phyloP scores from a whole-genome alignment of 2,888 invertebrate species.

The Polylopha cassiicola region DNA sequence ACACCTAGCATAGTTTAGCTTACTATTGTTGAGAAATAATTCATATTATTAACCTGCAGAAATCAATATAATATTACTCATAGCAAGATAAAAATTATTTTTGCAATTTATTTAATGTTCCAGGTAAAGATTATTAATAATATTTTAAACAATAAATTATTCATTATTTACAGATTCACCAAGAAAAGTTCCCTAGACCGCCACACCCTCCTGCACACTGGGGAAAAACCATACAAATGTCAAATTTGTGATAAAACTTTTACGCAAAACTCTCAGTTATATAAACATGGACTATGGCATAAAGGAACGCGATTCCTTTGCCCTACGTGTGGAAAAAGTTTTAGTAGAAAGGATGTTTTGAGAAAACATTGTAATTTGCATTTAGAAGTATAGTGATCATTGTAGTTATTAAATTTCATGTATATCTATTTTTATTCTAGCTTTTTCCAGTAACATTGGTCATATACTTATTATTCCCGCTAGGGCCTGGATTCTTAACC shows the following conservation, averaged over 20 bases:
- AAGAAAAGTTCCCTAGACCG: conserved; percentile 30
- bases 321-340: conserved; percentile 28
- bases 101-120: not conserved
- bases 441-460: no score
- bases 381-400: no score
- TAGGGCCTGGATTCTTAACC: no score
- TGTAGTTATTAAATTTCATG: no score
- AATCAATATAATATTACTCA: no score
- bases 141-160: not conserved
- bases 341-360: conserved; percentile 25
- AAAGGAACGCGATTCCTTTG: conserved; percentile 7
- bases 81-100: no score
- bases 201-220: conserved; percentile 22
- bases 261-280: conserved; percentile 19
- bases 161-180: conserved; percentile 17
- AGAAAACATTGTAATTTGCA: conserved; percentile 14
- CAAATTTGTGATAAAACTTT: conserved; percentile 6
- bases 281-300: conserved; percentile 22
- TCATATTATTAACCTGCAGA: no score
- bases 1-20: not conserved
- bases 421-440: no score
- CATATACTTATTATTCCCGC: no score
- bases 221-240: conserved; percentile 6
- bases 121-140: not conserved
- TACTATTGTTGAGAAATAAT: no score